Percentiles rank a stretch among this genome's conserved stretches.
Evolutionary conservation across 2,797 vertebrate species (phyloP).

Genomic region (Falco biarmicus): DNA sequence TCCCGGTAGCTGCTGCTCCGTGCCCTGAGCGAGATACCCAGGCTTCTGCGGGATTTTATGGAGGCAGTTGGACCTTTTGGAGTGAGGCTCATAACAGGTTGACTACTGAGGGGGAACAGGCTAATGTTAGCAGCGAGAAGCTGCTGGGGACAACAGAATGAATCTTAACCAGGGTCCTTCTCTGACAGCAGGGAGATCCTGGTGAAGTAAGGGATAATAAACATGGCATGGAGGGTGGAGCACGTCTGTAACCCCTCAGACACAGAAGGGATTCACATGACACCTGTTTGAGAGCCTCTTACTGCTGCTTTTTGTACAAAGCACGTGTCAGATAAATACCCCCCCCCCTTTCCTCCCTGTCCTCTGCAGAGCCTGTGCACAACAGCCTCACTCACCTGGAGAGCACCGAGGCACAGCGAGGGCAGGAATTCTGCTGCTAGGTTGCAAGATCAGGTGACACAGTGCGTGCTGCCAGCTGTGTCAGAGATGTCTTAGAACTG

Average conservation of each 20-base stretch:
- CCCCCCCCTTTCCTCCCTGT: neutral
- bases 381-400: rapidly evolving
- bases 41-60: constrained; percentile 8
- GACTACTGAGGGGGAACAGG: neutral
- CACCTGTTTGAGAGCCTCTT: neutral
- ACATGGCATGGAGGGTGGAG: rapidly evolving
- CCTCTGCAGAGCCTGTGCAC: neutral
- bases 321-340: neutral
- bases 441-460: rapidly evolving
- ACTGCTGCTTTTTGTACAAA: neutral
- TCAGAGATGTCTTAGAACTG: neutral
- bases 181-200: neutral
- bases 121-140: neutral
- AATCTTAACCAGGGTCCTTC: rapidly evolving
- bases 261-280: neutral
- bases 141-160: neutral
- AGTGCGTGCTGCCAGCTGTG: rapidly evolving
- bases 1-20: constrained; percentile 1
- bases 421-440: neutral
- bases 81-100: neutral
- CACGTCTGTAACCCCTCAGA: neutral
- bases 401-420: rapidly evolving
- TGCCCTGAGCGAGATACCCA: neutral
- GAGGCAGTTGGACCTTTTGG: neutral
- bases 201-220: neutral